Percentiles rank a stretch among this genome's conserved stretches.
Conservation (phyloP, 2,888 invertebrate species). For the Blastobasis lacticolella region DNA sequence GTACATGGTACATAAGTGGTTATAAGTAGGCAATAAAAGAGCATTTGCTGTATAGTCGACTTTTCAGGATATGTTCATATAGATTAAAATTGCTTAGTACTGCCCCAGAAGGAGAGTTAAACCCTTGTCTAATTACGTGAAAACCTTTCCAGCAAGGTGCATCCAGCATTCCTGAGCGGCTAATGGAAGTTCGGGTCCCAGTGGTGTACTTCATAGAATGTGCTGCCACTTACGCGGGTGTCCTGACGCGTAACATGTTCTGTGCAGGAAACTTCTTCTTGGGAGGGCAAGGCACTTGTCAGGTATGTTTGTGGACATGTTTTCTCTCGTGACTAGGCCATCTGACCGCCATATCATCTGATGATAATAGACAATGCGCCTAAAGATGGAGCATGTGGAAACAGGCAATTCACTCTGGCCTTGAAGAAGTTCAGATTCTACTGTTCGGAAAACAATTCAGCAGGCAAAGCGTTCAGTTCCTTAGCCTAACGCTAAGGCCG, state of each 20-base stretch:
- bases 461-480: too few relatives aligned
- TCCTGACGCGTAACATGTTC: conserved; percentile 49
- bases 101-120: too few relatives aligned
- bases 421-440: too few relatives aligned
- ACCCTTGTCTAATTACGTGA: too few relatives aligned
- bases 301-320: conserved; percentile 28
- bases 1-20: neutral
- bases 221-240: conserved; percentile 26
- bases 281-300: conserved; percentile 56
- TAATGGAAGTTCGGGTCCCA: conserved; percentile 52
- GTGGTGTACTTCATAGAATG: conserved; percentile 43
- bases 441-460: too few relatives aligned
- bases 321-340: neutral
- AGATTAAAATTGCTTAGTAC: too few relatives aligned
- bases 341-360: neutral
- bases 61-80: too few relatives aligned
- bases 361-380: too few relatives aligned
- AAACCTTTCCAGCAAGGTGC: conserved; percentile 44
- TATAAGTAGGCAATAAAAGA: neutral
- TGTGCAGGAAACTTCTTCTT: conserved; percentile 56
- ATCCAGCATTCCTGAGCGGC: conserved; percentile 42
- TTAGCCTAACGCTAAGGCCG: too few relatives aligned
- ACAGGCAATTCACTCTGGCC: too few relatives aligned
- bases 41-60: too few relatives aligned
- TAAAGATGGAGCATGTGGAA: too few relatives aligned